Evolutionary conservation across 2,888 invertebrate genomes (phyloP).

Genomic region (Capitulum mitella): DNA sequence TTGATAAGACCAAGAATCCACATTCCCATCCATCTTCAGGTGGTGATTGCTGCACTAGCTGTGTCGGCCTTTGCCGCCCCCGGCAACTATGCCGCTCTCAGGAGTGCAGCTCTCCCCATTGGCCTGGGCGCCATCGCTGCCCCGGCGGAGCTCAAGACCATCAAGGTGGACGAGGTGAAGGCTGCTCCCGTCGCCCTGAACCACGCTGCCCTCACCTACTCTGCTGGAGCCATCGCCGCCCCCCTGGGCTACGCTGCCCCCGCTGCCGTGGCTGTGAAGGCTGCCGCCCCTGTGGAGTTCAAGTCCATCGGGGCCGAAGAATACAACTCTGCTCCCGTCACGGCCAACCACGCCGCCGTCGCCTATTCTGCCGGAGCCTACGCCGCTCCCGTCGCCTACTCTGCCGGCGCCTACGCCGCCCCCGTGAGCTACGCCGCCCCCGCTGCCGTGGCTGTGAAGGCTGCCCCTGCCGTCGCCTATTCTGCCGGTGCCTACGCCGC

Average conservation of each 20-base stretch:
- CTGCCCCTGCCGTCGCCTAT: not conserved
- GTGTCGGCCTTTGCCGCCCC: not conserved
- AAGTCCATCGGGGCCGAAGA: not conserved
- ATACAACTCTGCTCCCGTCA: not conserved
- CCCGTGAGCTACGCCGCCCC: not conserved
- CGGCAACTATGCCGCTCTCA: not conserved
- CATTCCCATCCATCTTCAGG: not conserved
- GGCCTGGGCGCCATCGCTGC: slow-evolving; percentile 10
- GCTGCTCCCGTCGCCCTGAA: not conserved
- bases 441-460: not conserved
- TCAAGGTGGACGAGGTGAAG: not conserved
- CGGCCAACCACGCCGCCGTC: not conserved
- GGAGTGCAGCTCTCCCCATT: not conserved
- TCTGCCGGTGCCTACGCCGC: not conserved
- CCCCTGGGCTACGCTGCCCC: not conserved
- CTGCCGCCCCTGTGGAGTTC: not conserved
- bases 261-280: not conserved
- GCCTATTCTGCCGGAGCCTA: not conserved
- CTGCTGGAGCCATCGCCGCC: not conserved
- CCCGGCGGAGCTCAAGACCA: not conserved
- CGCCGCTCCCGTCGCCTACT: not conserved
- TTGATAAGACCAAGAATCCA: no score
- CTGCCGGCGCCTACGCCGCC: not conserved
- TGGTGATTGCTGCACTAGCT: slow-evolving; percentile 9
- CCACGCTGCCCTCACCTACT: not conserved